Evolutionary conservation across 2,888 invertebrate genomes (phyloP), one percentile per base, ranked within the genome.

Genomic region (Pegoplata infirma): DNA sequence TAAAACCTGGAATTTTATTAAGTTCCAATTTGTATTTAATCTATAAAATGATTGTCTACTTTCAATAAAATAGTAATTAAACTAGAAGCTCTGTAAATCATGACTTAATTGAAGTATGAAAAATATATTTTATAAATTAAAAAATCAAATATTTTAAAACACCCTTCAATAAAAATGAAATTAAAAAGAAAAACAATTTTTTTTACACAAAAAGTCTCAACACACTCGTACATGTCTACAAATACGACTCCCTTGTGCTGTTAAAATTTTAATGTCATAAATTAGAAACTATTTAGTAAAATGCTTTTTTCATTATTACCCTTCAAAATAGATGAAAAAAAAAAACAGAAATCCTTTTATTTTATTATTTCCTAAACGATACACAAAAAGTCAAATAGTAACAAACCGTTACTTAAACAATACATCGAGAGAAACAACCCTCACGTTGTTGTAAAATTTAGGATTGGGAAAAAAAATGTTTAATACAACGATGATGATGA

Each of bases 261-360:
- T 63, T 36, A 63, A 55, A n/a, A n/a, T 56, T 79, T 79, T 75
- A 49, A 75, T 75, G 61, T 46, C 79, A 79, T 79, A 80, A 81
- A 74, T 81, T 84, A 86, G 84, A 81, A 84, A 84, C 84, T 86
- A 86, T 87, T 87, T 87, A 87, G 86, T 85, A 80, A 84, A 86
- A 86, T 86, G 84, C 83, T 87, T 87, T 87, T 86, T 85, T 86
- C 86, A 87, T 87, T 87, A 86, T 86, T 86, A 85, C 86, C 81
- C 82, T 77, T 81, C 61, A 75, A 69, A 69, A 53, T 59, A 78
- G 55, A 73, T 21, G 63, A 46, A 47, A 25, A 56, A 25, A 19
- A 53, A 58, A 25, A 14, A 46, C 40, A 51, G 17, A 47, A 49
- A 46, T 59, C 51, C 58, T 58, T 61, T 58, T 55, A 66, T 72